Evolutionary conservation across 2,113 vertebrate species (phyloP), one percentile per base, ranked within the genome.

Genomic region (Nerophis lumbriciformis): DNA sequence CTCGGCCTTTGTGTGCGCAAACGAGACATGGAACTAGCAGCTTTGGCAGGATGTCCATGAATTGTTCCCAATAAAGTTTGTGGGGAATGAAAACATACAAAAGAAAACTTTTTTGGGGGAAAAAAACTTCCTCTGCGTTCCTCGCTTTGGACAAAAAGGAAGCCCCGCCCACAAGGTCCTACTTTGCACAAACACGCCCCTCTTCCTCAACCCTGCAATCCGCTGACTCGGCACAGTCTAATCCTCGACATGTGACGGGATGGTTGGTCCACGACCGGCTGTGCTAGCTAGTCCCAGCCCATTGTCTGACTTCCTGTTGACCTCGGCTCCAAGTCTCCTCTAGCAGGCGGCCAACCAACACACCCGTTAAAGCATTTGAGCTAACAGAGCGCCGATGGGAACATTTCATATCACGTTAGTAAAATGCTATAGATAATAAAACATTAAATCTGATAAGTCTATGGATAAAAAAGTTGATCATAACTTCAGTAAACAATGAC

Each of bases 271-370:
- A 59, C 60, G 21, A 61, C 35, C 52, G 66, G 81, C 75, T 77
- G 62, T 68, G 69, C 49, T 63, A 16, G 70, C 57, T 44, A 56
- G 58, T 52, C 71, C 63, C 63, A 53, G 54, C 48, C 70, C 61
- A 73, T 81, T 83, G 84, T 86, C 68, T 64, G 68, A 47, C 6
- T 83, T 87, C 83, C 81, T 72, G 69, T 66, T 78, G 77, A 83
- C 66, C 80, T 52, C 39, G 19, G 64, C 57, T 56, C 19, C 9
- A 5, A 52, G 42, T 11, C 42, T 45, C 10, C 42, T 28, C 28
- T 11, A 45, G 42, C 42, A 45, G 42, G 11, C 12, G 42, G 10
- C 6, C 10, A 12, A 45, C 42, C 28, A 28, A 28, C 28, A 28
- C 28, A 28, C 28, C 28, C 28, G 28, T 28, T 28, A 3, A 28